Evolutionary conservation across 2,797 vertebrate genomes (phyloP).

Genomic region (Hozukius guyotensis): DNA sequence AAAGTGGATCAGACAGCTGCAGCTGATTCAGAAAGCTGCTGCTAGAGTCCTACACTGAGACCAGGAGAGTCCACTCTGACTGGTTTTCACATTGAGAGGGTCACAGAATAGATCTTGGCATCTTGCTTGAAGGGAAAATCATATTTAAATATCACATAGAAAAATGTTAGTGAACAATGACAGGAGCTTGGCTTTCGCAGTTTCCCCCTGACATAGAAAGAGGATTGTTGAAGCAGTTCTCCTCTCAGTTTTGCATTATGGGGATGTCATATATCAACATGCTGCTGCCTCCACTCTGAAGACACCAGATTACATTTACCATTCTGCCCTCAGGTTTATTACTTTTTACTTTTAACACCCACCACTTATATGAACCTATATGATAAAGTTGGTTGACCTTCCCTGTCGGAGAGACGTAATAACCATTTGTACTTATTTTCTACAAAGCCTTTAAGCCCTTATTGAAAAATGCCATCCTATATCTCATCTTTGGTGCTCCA

Average conservation of each 20-base stretch:
- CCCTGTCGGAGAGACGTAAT: neutral
- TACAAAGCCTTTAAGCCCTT: neutral
- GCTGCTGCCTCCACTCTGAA: neutral
- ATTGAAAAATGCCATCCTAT: neutral
- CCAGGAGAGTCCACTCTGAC: neutral
- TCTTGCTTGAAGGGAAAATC: neutral
- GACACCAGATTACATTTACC: neutral
- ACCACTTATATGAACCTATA: neutral
- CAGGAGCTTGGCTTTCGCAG: neutral
- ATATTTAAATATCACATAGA: neutral
- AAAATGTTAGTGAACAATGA: neutral
- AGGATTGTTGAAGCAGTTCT: neutral
- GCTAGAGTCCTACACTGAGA: neutral
- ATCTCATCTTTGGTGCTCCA: neutral
- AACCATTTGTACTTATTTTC: neutral
- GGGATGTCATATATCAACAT: neutral
- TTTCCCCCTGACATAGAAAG: neutral
- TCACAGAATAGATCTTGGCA: neutral
- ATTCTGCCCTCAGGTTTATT: neutral
- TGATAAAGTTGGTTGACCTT: neutral
- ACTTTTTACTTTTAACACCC: neutral
- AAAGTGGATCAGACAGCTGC: neutral
- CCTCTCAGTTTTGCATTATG: neutral
- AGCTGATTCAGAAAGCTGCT: neutral
- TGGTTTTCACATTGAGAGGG: neutral